Evolutionary conservation across 2,113 vertebrate species (phyloP), one percentile per base, ranked within the genome.

Genomic region (Hypomesus transpacificus): DNA sequence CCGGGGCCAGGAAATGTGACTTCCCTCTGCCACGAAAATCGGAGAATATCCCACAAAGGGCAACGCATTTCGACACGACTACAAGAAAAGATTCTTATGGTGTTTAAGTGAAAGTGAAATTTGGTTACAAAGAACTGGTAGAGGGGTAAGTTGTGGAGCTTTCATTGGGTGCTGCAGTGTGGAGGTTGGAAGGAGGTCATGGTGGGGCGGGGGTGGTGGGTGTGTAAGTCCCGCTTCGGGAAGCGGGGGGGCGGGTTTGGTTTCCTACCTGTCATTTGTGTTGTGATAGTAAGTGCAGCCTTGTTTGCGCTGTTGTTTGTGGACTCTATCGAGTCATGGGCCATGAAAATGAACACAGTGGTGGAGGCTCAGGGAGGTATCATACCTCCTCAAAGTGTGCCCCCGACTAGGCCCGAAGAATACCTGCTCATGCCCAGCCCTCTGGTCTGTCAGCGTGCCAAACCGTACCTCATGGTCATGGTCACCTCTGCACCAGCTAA

Each of bases 401-500:
- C 86, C 3, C 87, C 86, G 2, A 81, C 80, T 62, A 81, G 84
- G 66, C 84, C 88, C 0, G 90, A 91, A 78, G 90, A 93, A 66
- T 88, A 81, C 72, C 75, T 91, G 46, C 86, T 90, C 39, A 92
- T 93, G 88, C 89, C 93, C 21, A 89, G 80, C 51, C 71, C 80
- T 5, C 84, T 87, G 0, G 86, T 88, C 39, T 92, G 90, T 67
- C 84, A 89, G 70, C 76, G 86, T 1, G 87, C 87, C 75, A 76
- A 93, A 81, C 91, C 91, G 0, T 93, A 92, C 77, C 90, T 97
- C 79, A 89, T 97, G 26, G 87, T 86, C 46, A 82, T 95, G 76
- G 94, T 96, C 20, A 91, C 84, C 54, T 89, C 93, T 0, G 90
- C 93, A 0, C 91, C 94, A 0, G 86, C 77, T 9, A 92, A 96